Base-by-base conservation (phyloP, 2,113 vertebrate genomes). In the Bufo gargarizans region DNA sequence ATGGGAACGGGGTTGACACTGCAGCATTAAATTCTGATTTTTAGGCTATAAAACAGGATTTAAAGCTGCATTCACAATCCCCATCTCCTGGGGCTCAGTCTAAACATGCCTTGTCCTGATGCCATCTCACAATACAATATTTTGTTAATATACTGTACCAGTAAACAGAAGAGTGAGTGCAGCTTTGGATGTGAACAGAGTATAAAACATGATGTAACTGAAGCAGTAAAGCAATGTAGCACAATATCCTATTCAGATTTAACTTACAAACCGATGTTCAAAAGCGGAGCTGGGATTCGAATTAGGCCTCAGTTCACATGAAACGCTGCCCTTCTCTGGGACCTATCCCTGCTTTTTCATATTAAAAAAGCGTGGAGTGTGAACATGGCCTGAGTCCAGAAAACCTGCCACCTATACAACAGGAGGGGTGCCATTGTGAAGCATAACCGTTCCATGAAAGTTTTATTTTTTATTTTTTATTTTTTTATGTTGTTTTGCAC, bases 401-500 rank as follows among this genome's bases (percentile, higher is more conserved):
- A 7, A 56, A 13, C 53, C 22, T 8, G 47, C 74, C 74, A 19
- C 47, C 12, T 12, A 53, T 5, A 77, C 11, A 33, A 22, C 11
- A 10, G 20, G 19, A 33, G 58, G 12, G 2, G 11, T 3, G 5
- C n/a, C 1, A 33, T 33, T 33, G 69, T 16, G 77, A n/a, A 55
- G 10, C 53, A 3, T 3, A 6, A 84, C 4, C 58, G 87, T 92
- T 91, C 90, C 86, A 77, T 20, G 4, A 3, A 61, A 79, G 89
- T 89, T 90, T 90, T 45, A 16, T 50, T 53, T 84, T 89, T 90
- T 90, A n/a, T n/a, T n/a, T n/a, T n/a, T n/a, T n/a, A n/a, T 22
- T 22, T 50, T 53, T 55, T 91, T 74, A 85, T 92, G 90, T 91
- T 94, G 94, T 94, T 94, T 96, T 96, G 95, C 95, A 96, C 95